Base-by-base conservation (phyloP, 2,113 vertebrate genomes). In the Acanthochromis polyacanthus region DNA sequence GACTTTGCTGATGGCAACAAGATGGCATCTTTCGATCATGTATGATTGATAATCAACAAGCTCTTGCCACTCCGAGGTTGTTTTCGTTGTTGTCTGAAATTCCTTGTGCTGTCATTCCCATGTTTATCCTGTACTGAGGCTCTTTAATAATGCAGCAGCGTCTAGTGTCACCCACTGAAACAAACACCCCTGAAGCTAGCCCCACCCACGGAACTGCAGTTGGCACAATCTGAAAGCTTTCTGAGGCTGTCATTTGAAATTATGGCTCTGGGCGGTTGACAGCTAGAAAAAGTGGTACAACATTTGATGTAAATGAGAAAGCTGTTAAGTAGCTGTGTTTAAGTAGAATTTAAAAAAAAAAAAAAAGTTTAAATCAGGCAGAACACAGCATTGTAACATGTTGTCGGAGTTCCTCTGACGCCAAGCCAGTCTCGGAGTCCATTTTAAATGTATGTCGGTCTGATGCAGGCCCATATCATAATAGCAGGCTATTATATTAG, bases 71-170 rank as follows among this genome's bases (percentile, higher is more conserved):
- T 53, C n/a, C 11, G 16, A 25, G 38, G 25, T 64, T 48, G 56
- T 15, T 6, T 74, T 79, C 65, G 28, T 61, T 20, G 32, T 63
- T 43, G 46, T 55, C 20, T 50, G 8, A 51, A 58, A 62, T 57
- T 70, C 38, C 60, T 71, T 82, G 69, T 71, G 62, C 55, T 66
- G 57, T 80, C 48, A 72, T 81, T 77, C 46, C 45, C 51, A 60
- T 45, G 28, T 76, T 85, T 61, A 71, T 46, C 57, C 66, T 48
- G 50, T 45, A n/a, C 61, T 19, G 60, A 56, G 52, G 51, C 67
- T 83, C 22, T 71, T 90, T 64, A 86, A 91, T 91, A 88, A 90
- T 86, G 78, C 75, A 90, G 52, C 58, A 68, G 69, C 40, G 76
- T 84, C 86, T 71, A 16, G 86, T 86, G 78, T 86, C 82, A 82